Evolutionary conservation across 2,113 vertebrate species (phyloP).

Genomic region (Thunnus thynnus): DNA sequence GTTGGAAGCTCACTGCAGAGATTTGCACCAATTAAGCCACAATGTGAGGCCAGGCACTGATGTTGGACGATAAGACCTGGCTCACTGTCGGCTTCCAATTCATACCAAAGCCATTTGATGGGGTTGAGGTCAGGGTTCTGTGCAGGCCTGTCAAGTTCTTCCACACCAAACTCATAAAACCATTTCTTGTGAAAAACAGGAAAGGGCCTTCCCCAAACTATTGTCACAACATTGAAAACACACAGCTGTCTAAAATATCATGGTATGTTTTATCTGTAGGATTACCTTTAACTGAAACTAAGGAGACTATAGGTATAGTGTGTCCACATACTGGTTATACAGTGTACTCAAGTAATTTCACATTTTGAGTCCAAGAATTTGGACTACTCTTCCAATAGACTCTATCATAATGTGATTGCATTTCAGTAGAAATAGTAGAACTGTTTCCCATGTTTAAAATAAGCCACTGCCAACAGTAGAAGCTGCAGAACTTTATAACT

Average conservation of each 20-base stretch:
- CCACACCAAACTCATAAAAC: constrained; percentile 16
- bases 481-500: not conserved
- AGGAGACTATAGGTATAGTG: not conserved
- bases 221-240: constrained; percentile 11
- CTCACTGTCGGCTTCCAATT: constrained; percentile 1
- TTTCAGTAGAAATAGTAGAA: not conserved
- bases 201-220: constrained; percentile 1
- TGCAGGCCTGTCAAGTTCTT: not conserved
- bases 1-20: not conserved
- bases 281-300: constrained; percentile 7
- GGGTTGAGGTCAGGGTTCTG: constrained; percentile 2
- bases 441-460: not conserved
- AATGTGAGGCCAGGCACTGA: not conserved
- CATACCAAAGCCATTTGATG: constrained; percentile 6
- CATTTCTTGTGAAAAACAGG: constrained; percentile 9
- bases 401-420: not conserved
- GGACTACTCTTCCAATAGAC: not conserved
- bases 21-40: constrained; percentile 19
- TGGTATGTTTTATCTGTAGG: not conserved
- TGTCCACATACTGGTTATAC: not conserved
- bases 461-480: not conserved
- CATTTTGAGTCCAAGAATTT: not conserved
- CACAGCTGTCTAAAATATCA: not conserved
- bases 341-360: not conserved
- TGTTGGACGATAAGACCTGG: not conserved